A percentile compares a stretch with the other conserved stretches of the same genome.
These are phyloP conservation scores for Drosophila nigrodunni DNA, from an alignment of 1,140 invertebrate genomes.

Conservation along the genomic window DNA sequence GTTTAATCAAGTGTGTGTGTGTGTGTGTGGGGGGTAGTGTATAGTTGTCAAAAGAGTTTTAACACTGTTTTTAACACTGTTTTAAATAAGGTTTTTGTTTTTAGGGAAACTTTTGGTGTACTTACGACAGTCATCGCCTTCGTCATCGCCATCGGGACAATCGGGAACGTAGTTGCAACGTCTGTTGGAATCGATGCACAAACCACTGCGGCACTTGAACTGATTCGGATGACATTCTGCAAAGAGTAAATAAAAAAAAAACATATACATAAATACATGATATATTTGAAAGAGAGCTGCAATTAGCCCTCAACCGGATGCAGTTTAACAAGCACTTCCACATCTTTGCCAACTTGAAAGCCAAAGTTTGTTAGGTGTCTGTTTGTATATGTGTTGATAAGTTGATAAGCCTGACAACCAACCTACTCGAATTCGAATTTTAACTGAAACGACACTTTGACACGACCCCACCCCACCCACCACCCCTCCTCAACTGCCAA, in stretches of 20 bases:
- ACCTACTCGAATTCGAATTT: slow-evolving; percentile 29
- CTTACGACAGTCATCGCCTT: slow-evolving; percentile 87
- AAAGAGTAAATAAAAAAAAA: slow-evolving; percentile 56
- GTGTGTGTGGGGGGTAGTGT: slow-evolving; percentile 1
- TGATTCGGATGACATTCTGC: slow-evolving; percentile 87
- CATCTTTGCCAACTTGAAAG: slow-evolving; percentile 66
- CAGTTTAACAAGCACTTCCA: slow-evolving; percentile 79
- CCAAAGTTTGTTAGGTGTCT: slow-evolving; percentile 76
- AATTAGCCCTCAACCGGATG: slow-evolving; percentile 77
- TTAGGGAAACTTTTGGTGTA: slow-evolving; percentile 29
- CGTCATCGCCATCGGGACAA: slow-evolving; percentile 88
- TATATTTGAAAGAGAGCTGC: slow-evolving; percentile 30
- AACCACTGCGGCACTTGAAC: slow-evolving; percentile 88
- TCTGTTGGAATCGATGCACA: slow-evolving; percentile 87
- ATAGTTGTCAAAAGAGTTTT: slow-evolving; percentile 2
- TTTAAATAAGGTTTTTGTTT: not conserved
- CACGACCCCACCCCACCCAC: not conserved
- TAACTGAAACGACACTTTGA: slow-evolving; percentile 8
- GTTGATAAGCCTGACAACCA: slow-evolving; percentile 55
- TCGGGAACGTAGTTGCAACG: slow-evolving; percentile 88
- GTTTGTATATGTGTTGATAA: slow-evolving; percentile 43
- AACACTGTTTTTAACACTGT: slow-evolving; percentile 30
- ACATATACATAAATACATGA: not conserved
- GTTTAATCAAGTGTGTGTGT: not conserved
- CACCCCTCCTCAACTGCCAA: not conserved